Evolutionary conservation across 2,888 invertebrate species (phyloP).

Genomic region (Ctenicera cuprea): DNA sequence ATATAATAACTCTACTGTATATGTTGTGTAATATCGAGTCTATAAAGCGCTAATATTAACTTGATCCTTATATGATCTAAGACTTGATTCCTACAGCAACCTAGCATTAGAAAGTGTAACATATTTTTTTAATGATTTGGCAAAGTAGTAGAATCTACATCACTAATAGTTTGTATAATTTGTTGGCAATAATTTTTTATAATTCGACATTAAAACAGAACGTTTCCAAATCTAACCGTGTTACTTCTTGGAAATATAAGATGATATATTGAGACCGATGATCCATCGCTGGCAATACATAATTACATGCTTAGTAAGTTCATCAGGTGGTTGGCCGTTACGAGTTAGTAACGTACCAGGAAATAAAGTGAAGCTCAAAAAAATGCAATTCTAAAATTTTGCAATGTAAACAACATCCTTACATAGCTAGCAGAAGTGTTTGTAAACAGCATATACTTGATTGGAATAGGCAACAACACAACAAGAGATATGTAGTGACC

Average conservation of each 20-base stretch:
- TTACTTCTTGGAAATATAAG: too few species aligned
- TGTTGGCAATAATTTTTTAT: neutral
- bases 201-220: neutral
- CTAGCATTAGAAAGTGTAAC: constrained; percentile 11
- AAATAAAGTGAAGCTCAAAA: too few species aligned
- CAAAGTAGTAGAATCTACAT: constrained; percentile 1
- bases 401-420: neutral
- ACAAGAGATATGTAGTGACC: constrained; percentile 34
- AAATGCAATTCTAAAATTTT: neutral
- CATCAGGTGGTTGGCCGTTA: too few species aligned
- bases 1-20: too few species aligned
- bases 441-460: constrained; percentile 20
- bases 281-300: too few species aligned
- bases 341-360: too few species aligned
- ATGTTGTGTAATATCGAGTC: too few species aligned
- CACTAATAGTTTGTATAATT: constrained; percentile 7
- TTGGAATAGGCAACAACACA: constrained; percentile 12
- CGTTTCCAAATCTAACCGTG: neutral
- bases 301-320: too few species aligned
- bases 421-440: neutral
- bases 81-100: constrained; percentile 1
- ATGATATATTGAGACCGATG: too few species aligned
- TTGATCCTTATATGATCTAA: too few species aligned
- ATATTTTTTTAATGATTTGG: constrained; percentile 4
- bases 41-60: neutral